Evolutionary conservation across 2,888 invertebrate genomes (phyloP).

Genomic region (Cosmopolites sordidus): DNA sequence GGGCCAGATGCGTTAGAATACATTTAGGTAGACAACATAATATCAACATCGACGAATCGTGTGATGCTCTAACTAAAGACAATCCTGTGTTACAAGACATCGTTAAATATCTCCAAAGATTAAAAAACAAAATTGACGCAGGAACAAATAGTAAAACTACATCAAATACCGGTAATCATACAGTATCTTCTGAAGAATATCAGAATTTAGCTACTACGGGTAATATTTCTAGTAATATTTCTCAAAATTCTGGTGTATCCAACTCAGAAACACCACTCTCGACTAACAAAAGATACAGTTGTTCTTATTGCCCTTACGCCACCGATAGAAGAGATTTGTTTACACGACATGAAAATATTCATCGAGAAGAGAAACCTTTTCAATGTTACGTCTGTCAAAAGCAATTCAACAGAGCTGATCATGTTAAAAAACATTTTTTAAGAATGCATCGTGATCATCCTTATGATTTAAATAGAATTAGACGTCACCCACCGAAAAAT

Average conservation of each 20-base stretch:
- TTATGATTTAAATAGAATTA: conserved; percentile 79
- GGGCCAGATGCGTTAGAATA: conserved; percentile 70
- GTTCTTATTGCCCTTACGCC: conserved; percentile 84
- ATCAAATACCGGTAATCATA: conserved; percentile 22
- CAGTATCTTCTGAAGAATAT: conserved; percentile 27
- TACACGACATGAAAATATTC: conserved; percentile 89
- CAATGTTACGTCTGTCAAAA: conserved; percentile 90
- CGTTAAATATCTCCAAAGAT: conserved; percentile 64
- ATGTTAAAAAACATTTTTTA: conserved; percentile 90
- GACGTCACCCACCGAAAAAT: conserved; percentile 60
- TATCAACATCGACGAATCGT: conserved; percentile 56
- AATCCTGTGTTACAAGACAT: conserved; percentile 72
- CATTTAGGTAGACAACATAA: conserved; percentile 71
- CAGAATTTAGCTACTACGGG: conserved; percentile 24
- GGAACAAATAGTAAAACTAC: conserved; percentile 42
- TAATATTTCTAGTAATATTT: conserved; percentile 17
- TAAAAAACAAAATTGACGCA: conserved; percentile 60
- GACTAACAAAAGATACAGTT: conserved; percentile 69
- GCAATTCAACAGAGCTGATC: conserved; percentile 90
- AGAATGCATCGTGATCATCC: conserved; percentile 88
- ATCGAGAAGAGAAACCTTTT: conserved; percentile 89
- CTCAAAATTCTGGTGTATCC: conserved; percentile 19
- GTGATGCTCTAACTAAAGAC: conserved; percentile 61
- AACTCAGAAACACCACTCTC: conserved; percentile 31
- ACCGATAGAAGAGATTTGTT: conserved; percentile 87